Evolutionary conservation across 2,113 vertebrate genomes (phyloP).

Genomic region (Acanthochromis polyacanthus): DNA sequence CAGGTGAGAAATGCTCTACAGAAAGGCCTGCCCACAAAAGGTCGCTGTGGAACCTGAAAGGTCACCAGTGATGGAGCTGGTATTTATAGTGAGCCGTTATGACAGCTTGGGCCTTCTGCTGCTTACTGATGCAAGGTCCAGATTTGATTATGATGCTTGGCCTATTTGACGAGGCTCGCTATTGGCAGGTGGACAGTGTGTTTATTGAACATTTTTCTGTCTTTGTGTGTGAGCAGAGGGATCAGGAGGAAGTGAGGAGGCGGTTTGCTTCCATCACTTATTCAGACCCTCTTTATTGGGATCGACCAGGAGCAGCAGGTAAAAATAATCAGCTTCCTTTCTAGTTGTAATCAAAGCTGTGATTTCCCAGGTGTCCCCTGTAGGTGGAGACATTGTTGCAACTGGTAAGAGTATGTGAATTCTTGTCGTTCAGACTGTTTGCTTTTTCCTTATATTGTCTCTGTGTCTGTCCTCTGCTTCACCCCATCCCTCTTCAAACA

Average conservation of each 20-base stretch:
- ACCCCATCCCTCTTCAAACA: background rate
- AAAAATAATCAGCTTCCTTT: constrained; percentile 28
- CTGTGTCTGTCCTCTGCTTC: constrained; percentile 28
- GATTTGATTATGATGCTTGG: background rate
- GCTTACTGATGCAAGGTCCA: constrained; percentile 22
- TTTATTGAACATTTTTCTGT: constrained; percentile 11
- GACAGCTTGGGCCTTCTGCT: constrained; percentile 43
- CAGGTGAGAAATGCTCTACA: constrained; percentile 85
- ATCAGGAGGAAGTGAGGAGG: constrained; percentile 90
- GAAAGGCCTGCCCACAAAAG: constrained; percentile 34
- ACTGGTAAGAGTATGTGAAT: background rate
- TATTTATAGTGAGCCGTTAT: constrained; percentile 57
- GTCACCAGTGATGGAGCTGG: constrained; percentile 34
- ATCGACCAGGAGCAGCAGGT: constrained; percentile 80
- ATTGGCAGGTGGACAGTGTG: background rate
- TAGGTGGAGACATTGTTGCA: constrained; percentile 71
- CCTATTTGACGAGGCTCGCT: background rate
- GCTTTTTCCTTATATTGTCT: background rate
- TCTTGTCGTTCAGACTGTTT: constrained; percentile 26
- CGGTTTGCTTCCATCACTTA: constrained; percentile 89
- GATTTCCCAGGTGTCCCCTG: constrained; percentile 17
- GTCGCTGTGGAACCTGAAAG: constrained; percentile 40
- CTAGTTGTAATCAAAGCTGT: background rate
- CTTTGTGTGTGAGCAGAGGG: constrained; percentile 83
- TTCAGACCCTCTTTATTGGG: constrained; percentile 85